Base-by-base conservation (phyloP, 2,888 invertebrate species). In the Macrosoma leucophasiata region DNA sequence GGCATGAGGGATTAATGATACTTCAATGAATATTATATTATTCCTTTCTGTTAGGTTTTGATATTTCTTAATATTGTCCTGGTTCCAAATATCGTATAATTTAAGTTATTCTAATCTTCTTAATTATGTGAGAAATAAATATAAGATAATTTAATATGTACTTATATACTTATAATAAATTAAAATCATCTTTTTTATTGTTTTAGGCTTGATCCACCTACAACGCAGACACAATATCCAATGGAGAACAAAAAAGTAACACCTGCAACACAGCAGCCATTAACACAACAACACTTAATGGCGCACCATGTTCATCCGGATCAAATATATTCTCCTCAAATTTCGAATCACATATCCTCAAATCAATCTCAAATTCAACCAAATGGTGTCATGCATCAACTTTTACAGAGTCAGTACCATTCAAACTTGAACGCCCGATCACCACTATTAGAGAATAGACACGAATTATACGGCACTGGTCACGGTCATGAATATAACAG, bases 181-280 rank as follows among this genome's bases (percentile, higher is more conserved):
- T 7, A 39, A 44, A 35, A 37, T 33, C 13, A 41, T 4, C 1
- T 43, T 47, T 55, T 42, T 45, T 37, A 33, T 77, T 74, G 67
- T 82, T 84, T 28, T 78, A 91, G 91, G 91, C 86, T 91, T 81
- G 91, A 91, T 66, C 90, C 90, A 62, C 90, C 91, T 51, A 86
- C 87, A 62, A 84, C 89, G 48, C 89, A 88, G 63, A 78, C 73
- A 40, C 69, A 78, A 71, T 72, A 84, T 76, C 65, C 85, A 65
- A 90, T 90, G 90, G 90, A 91, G 72, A 87, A 87, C 66, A 90
- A 90, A 69, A 87, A 86, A 56, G 52, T 69, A 39, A 61, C 67
- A 17, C 84, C 86, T 24, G 79, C 84, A 10, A 82, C 86, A 26
- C 87, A 88, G 43, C 88, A 88, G 62, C 87, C 87, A 23, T 75